phyloP scores from a whole-genome alignment of 2,888 invertebrate genomes.

The Acanthosoma haemorrhoidale region DNA sequence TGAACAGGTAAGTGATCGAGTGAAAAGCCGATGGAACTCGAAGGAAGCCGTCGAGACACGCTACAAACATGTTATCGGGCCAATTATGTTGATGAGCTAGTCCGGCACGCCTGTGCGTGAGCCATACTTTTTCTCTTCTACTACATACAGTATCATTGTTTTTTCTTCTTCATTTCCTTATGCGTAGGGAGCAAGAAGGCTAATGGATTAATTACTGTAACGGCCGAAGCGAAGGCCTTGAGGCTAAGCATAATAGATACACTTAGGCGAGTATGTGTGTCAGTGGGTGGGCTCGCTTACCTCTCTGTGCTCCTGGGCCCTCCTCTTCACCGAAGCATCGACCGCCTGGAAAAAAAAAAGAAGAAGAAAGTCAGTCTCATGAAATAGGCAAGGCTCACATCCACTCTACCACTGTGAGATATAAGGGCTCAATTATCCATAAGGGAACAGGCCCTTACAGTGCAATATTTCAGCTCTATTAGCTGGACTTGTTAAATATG shows the following conservation, averaged over 20 bases:
- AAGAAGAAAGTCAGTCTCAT: neutral
- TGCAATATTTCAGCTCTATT: too few relatives aligned
- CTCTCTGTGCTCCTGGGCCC: neutral
- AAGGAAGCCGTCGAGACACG: too few relatives aligned
- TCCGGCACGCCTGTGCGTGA: neutral
- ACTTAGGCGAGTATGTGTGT: neutral
- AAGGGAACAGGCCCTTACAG: too few relatives aligned
- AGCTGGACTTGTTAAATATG: too few relatives aligned
- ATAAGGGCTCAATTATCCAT: too few relatives aligned
- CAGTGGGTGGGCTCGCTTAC: neutral
- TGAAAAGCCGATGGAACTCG: too few relatives aligned
- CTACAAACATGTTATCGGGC: neutral
- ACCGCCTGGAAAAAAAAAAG: neutral
- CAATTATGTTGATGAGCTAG: neutral
- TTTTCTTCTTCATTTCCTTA: neutral
- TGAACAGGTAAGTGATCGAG: too few relatives aligned
- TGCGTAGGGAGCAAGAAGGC: neutral
- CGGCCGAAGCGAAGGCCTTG: neutral
- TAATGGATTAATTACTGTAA: slow-evolving; percentile 9
- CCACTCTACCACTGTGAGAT: too few relatives aligned
- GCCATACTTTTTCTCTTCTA: neutral
- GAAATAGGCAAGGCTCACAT: too few relatives aligned
- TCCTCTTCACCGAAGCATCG: neutral
- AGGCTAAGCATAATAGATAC: too few relatives aligned
- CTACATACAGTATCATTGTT: too few relatives aligned